Percentiles rank a stretch among this genome's conserved stretches.
phyloP scores from a whole-genome alignment of 2,113 vertebrate species.

The Pholis gunnellus region DNA sequence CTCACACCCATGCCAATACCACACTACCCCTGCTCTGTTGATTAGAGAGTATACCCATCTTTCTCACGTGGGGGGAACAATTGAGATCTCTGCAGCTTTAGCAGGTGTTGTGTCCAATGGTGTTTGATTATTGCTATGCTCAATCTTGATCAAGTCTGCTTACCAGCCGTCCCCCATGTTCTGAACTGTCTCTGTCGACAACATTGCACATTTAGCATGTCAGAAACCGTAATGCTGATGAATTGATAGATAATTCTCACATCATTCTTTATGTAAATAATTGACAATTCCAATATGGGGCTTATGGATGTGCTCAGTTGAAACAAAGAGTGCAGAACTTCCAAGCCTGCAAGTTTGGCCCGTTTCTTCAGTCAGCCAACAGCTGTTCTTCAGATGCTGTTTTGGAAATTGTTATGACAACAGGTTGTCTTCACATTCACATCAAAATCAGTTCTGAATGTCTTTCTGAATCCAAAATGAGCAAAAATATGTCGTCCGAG shows the following conservation, averaged over 20 bases:
- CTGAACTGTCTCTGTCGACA: constrained; percentile 58
- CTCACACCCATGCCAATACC: constrained; percentile 38
- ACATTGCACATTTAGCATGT: constrained; percentile 66
- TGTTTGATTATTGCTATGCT: constrained; percentile 75
- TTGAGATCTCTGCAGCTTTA: constrained; percentile 65
- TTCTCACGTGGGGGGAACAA: constrained; percentile 45
- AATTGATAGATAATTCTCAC: constrained; percentile 61
- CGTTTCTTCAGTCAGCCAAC: constrained; percentile 5
- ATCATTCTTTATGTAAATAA: constrained; percentile 72
- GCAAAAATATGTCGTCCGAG: constrained; percentile 37
- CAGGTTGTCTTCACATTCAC: constrained; percentile 52
- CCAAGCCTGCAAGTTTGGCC: constrained; percentile 2
- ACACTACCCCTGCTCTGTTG: constrained; percentile 25
- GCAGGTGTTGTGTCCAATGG: constrained; percentile 73
- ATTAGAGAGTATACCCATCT: constrained; percentile 52
- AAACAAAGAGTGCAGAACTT: constrained; percentile 38
- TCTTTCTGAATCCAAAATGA: constrained; percentile 3
- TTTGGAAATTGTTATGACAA: constrained; percentile 44
- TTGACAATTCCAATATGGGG: constrained; percentile 54
- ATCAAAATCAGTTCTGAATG: constrained; percentile 33
- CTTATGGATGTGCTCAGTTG: constrained; percentile 17
- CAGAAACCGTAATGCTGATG: constrained; percentile 65
- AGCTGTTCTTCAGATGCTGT: constrained; percentile 53
- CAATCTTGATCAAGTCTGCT: constrained; percentile 73
- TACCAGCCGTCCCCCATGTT: constrained; percentile 32